Base-by-base conservation (phyloP, 2,888 invertebrate species). In the Apotomis capreana region DNA sequence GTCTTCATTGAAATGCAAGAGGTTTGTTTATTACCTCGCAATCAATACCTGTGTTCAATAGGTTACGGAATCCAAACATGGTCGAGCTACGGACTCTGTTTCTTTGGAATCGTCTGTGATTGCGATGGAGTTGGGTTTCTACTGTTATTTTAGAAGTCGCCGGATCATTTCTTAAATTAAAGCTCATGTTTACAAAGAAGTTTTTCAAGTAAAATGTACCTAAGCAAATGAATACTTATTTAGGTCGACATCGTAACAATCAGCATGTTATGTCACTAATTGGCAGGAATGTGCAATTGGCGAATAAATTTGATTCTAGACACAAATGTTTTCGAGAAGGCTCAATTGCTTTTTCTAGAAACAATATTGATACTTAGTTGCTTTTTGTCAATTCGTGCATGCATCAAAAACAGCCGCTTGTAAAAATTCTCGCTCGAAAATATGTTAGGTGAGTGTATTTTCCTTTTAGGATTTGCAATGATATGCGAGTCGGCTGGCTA, bases 1-100 rank as follows among this genome's bases (percentile, higher is more conserved):
- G 78, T 26, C 79, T 85, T 90, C 87, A 90, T 90, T 90, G 84
- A 87, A 87, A 90, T 90, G 89, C 75, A 80, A 77, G 77, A 75
- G 76, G 74, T 87, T 82, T 87, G 85, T 90, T 84, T 89, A 89
- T 89, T 90, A 86, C 87, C 83, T 83, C 83, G 83, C 86, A 86
- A 89, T 89, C 85, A 86, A 89, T 90, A 86, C 81, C 80, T 81
- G 78, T 80, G 85, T 86, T 85, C 82, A 82, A 83, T 82, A 81
- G 78, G 80, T 83, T 80, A 75, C 71, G 73, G 74, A 76, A 77
- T 69, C 68, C 71, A 74, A 75, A 61, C 67, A 62, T 71, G 67
- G 61, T 60, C 59, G 57, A 60, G 10, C 36, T 54, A 49, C 26
- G n/a, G 57, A 13, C 37, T 6, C n/a, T 13, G 64, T 36, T 55